phyloP scores from a whole-genome alignment of 2,113 vertebrate genomes.

The zebrafish (Danio rerio) region GRCz12tu NC_133200.1:35219001-35219500 shows the following conservation, averaged over 20 bases:
- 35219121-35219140: too few species aligned
- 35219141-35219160: too few species aligned
- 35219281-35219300: slow-evolving; percentile 79
- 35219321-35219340: slow-evolving; percentile 77
- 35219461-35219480: slow-evolving; percentile 62
- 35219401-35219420: slow-evolving; percentile 76
- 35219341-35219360: slow-evolving; percentile 67
- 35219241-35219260: slow-evolving; percentile 47
- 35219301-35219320: slow-evolving; percentile 62
- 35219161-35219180: too few species aligned
- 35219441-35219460: slow-evolving; percentile 62
- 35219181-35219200: slow-evolving; percentile 5
- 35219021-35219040: too few species aligned
- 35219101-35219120: too few species aligned
- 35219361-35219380: slow-evolving; percentile 73
- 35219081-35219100: too few species aligned
- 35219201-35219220: slow-evolving; percentile 33
- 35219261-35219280: slow-evolving; percentile 63
- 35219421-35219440: slow-evolving; percentile 60
- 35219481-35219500: slow-evolving; percentile 69
- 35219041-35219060: too few species aligned
- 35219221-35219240: slow-evolving; percentile 44
- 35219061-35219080: too few species aligned
- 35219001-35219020: too few species aligned
- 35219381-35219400: slow-evolving; percentile 73